Evolutionary conservation across 2,113 vertebrate genomes (phyloP), one percentile per base, ranked within the genome.

Genomic region (Neolamprologus hecqui): DNA sequence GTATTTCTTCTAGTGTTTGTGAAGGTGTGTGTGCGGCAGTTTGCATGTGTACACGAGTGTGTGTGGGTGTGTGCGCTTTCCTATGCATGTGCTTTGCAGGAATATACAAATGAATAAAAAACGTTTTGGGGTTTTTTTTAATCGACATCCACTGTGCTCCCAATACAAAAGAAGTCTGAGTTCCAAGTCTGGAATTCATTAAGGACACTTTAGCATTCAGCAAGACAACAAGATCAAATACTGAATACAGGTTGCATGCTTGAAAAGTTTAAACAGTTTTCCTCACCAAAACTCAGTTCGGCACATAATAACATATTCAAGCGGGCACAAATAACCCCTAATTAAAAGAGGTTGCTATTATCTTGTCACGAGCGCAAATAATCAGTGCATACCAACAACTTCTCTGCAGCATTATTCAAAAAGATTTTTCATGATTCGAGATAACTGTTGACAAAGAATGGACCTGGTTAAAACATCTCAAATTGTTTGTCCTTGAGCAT

Each of bases 401-500:
- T 87, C 15, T 63, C 65, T 35, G 73, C 60, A 58, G 82, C 51
- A 86, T 88, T 79, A 90, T 73, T 87, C 49, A 84, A 75, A 84
- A 82, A 58, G 17, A 79, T 58, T 55, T 87, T 77, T 49, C 12
- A 45, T 53, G 79, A 84, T 49, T 47, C 47, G 21, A 86, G 79
- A 53, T 26, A 86, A 82, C 75, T 35, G 45, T 65, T 85, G 79
- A 87, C 81, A 79, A 83, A 85, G 84, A 92, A 83, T 45, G 40
- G 65, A 82, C 45, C 65, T 87, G 90, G 73, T 93, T 93, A 86
- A 93, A 93, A 81, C 81, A 84, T 86, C 85, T 92, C 85, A 58
- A 82, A 92, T 79, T 84, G 89, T 92, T 90, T 89, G 94, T 86
- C 95, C 94, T 95, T 95, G 94, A 87, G 84, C 54, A 21, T 81